Percentiles rank a stretch among this genome's conserved stretches.
phyloP scores from a whole-genome alignment of 2,113 vertebrate species.

The Brachionichthys hirsutus region DNA sequence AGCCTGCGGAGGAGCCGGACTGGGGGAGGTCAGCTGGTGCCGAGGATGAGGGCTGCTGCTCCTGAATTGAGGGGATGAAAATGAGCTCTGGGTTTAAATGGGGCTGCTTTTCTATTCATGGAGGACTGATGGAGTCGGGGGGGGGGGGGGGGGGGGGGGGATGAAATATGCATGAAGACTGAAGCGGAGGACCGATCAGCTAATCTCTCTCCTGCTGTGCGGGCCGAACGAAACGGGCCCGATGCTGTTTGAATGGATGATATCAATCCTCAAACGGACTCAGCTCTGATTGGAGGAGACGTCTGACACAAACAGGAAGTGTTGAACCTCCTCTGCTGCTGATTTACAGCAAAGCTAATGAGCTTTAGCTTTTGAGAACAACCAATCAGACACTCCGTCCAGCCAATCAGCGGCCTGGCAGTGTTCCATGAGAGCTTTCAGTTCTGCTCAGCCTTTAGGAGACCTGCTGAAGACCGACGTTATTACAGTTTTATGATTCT shows the following conservation, averaged over 20 bases:
- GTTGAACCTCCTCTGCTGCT: constrained; percentile 2
- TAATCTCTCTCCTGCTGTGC: constrained; percentile 12
- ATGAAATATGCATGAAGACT: constrained; percentile 54
- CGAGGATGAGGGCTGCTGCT: constrained; percentile 1
- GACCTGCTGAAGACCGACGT: too few relatives aligned
- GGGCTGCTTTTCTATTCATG: constrained; percentile 57
- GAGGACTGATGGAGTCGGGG: constrained; percentile 59
- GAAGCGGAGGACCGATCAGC: constrained; percentile 13
- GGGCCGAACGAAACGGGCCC: background rate
- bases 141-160: constrained; percentile 27
- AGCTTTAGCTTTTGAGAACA: too few relatives aligned
- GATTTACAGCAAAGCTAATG: too few relatives aligned
- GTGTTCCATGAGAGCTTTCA: too few relatives aligned
- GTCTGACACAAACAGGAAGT: background rate
- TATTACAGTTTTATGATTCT: too few relatives aligned
- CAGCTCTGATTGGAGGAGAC: background rate
- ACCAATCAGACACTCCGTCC: too few relatives aligned
- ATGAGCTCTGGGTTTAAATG: constrained; percentile 46
- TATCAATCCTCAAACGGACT: background rate
- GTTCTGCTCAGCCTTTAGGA: too few relatives aligned
- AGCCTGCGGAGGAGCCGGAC: background rate
- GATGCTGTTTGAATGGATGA: background rate
- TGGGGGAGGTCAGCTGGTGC: background rate
- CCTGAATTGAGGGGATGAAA: constrained; percentile 29
- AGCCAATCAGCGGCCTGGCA: too few relatives aligned